Conservation (phyloP, 2,113 vertebrate genomes). For the Cnemophilus loriae region DNA sequence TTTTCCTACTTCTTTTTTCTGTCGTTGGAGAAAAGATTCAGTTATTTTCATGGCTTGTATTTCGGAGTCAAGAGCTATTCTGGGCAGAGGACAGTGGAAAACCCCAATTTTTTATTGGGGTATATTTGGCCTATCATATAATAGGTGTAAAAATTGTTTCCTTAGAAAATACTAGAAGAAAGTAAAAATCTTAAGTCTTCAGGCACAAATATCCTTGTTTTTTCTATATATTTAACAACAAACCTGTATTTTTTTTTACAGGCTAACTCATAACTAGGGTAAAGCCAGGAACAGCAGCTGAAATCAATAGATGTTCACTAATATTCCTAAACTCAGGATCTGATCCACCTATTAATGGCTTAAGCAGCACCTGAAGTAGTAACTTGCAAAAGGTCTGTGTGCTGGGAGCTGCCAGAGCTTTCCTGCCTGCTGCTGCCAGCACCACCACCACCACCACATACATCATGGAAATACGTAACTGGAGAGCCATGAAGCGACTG, state of each 20-base stretch:
- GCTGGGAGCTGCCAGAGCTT: neutral
- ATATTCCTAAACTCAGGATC: neutral
- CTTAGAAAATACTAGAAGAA: neutral
- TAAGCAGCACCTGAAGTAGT: neutral
- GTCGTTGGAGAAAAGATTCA: neutral
- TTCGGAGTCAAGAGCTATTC: neutral
- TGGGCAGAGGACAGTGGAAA: neutral
- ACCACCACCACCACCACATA: neutral
- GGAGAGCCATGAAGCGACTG: neutral
- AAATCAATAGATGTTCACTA: neutral
- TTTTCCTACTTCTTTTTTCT: neutral
- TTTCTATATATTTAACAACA: neutral
- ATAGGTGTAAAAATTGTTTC: neutral
- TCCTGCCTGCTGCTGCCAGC: neutral
- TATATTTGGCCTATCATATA: neutral
- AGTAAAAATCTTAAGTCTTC: neutral
- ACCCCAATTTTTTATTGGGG: neutral
- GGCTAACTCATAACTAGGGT: neutral
- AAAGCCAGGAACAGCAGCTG: neutral
- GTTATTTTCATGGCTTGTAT: neutral
- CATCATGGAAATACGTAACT: slow-evolving; percentile 9
- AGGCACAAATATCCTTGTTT: neutral
- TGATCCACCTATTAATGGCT: neutral
- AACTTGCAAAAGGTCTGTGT: neutral
- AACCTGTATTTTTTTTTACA: neutral